Conservation (phyloP, 1,140 invertebrate species). For the Listronotus bonariensis region DNA sequence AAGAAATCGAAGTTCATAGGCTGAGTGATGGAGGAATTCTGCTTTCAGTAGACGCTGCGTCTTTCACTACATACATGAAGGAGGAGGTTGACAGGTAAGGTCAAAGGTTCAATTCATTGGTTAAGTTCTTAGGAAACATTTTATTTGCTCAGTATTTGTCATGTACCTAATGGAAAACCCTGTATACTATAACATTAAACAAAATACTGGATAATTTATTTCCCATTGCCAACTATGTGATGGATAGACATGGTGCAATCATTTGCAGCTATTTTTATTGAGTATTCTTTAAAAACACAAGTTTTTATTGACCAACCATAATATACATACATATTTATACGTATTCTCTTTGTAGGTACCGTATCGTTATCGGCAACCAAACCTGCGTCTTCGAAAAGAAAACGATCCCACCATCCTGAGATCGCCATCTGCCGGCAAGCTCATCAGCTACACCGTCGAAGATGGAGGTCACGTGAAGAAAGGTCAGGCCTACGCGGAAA, state of each 20-base stretch:
- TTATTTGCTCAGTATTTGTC: too few species aligned
- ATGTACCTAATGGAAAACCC: too few species aligned
- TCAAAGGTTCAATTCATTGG: neutral
- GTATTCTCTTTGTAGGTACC: conserved; percentile 63
- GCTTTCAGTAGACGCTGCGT: conserved; percentile 89
- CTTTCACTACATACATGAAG: conserved; percentile 96
- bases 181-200: too few species aligned
- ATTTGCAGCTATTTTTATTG: too few species aligned
- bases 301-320: too few species aligned
- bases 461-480: conserved; percentile 91
- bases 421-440: conserved; percentile 95
- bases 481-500: conserved; percentile 38
- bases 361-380: conserved; percentile 96
- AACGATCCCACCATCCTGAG: conserved; percentile 95
- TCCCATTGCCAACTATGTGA: too few species aligned
- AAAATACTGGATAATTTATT: too few species aligned
- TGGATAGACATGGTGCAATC: too few species aligned
- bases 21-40: conserved; percentile 89
- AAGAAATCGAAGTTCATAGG: conserved; percentile 93
- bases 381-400: conserved; percentile 97
- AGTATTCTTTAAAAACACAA: too few species aligned
- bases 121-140: too few species aligned
- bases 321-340: too few species aligned
- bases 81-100: conserved; percentile 87
- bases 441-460: conserved; percentile 89